Percentiles rank a stretch among this genome's conserved stretches.
These are phyloP conservation scores for Austrofundulus limnaeus DNA, from an alignment of 2,113 vertebrate genomes.

Conservation along the genomic window DNA sequence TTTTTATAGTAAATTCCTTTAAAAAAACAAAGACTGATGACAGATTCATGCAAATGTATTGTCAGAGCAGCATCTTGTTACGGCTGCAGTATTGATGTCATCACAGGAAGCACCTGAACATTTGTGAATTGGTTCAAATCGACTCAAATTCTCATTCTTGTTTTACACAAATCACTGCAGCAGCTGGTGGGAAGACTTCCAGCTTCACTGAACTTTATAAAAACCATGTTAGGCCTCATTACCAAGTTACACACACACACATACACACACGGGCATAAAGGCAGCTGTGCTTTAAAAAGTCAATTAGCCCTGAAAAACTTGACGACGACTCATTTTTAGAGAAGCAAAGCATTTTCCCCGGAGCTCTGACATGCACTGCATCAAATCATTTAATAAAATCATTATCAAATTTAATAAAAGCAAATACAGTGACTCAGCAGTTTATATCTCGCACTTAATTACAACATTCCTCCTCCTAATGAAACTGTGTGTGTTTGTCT, in stretches of 20 bases:
- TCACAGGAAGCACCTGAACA: too few species aligned
- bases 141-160: too few species aligned
- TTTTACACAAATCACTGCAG: too few species aligned
- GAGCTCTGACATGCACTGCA: constrained; percentile 56
- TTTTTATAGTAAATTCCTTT: too few species aligned
- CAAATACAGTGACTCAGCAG: constrained; percentile 54
- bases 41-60: too few species aligned
- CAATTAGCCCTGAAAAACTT: constrained; percentile 69
- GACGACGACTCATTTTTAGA: constrained; percentile 68
- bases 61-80: too few species aligned
- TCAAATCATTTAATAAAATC: constrained; percentile 68
- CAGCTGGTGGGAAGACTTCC: too few species aligned
- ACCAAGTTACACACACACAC: neutral
- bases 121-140: too few species aligned
- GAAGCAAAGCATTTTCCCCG: constrained; percentile 42
- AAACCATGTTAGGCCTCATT: too few species aligned
- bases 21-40: too few species aligned
- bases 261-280: constrained; percentile 18
- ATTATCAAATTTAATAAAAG: constrained; percentile 65
- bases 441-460: constrained; percentile 66
- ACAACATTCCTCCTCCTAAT: constrained; percentile 53
- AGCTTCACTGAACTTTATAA: too few species aligned
- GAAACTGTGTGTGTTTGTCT: constrained; percentile 44
- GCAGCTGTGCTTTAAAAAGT: constrained; percentile 57
- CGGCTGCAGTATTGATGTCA: too few species aligned